A percentile compares a stretch with the other conserved stretches of the same genome.
Evolutionary conservation across 2,113 vertebrate genomes (phyloP).

Genomic region (Sitta europaea): DNA sequence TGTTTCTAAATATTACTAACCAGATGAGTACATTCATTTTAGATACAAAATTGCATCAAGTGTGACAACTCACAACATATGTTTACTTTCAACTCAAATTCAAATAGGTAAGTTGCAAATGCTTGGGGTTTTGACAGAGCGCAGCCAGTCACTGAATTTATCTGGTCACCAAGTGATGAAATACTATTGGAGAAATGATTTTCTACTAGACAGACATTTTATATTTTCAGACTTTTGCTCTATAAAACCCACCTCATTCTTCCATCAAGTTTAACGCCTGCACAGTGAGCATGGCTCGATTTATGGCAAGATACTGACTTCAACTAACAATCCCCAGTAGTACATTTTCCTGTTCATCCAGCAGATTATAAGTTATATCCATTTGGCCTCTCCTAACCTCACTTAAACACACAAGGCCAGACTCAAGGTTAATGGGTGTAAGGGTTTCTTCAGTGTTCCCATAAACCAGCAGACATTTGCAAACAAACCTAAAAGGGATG

Average conservation of each 20-base stretch:
- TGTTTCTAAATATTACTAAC: constrained; percentile 15
- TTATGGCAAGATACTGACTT: neutral
- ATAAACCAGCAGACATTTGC: neutral
- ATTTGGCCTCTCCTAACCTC: neutral
- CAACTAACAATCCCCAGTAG: neutral
- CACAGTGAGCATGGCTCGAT: neutral
- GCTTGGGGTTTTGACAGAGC: constrained; percentile 41
- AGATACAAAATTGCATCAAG: neutral
- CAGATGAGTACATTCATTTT: neutral
- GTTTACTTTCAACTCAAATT: constrained; percentile 10
- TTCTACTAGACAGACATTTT: constrained; percentile 1
- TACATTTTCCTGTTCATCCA: neutral
- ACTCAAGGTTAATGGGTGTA: neutral
- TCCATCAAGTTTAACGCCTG: neutral
- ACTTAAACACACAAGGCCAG: neutral
- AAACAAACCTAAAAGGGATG: neutral
- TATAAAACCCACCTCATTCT: neutral
- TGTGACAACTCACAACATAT: neutral
- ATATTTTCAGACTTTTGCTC: constrained; percentile 50
- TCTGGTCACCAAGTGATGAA: constrained; percentile 41
- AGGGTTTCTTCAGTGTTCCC: neutral
- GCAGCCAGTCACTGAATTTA: neutral
- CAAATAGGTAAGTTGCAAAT: neutral
- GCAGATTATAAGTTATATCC: neutral
- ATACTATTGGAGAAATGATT: neutral